These are phyloP conservation scores for Anomalospiza imberbis DNA, from an alignment of 2,797 vertebrate species.

Conservation along the genomic window DNA sequence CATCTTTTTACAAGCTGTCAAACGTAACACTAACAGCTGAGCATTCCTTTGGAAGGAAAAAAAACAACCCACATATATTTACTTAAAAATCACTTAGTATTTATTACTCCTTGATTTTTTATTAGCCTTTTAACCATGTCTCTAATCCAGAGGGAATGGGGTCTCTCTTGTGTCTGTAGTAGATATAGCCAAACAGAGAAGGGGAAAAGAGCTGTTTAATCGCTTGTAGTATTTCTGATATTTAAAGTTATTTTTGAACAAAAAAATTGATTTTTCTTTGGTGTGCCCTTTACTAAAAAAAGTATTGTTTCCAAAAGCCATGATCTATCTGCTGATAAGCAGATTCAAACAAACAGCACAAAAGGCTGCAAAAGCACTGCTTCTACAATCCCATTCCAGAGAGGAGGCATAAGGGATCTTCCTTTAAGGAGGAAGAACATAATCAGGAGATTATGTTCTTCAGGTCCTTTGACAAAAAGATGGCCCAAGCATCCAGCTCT, in stretches of 20 bases:
- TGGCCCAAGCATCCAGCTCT: background rate
- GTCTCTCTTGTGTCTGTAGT: slow-evolving; percentile 49
- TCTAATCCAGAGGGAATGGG: slow-evolving; percentile 61
- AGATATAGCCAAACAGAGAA: slow-evolving; percentile 17
- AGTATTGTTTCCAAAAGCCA: background rate
- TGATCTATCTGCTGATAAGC: background rate
- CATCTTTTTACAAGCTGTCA: slow-evolving; percentile 72
- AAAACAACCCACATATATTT: background rate
- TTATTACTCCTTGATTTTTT: slow-evolving; percentile 69
- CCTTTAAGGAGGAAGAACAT: background rate
- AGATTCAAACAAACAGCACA: background rate
- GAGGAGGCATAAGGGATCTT: background rate
- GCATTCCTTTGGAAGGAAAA: background rate
- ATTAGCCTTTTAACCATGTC: slow-evolving; percentile 69
- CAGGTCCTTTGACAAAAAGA: background rate
- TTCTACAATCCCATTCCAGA: background rate
- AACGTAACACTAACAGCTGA: slow-evolving; percentile 61
- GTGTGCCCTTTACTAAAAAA: background rate
- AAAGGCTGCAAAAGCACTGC: background rate
- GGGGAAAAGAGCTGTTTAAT: slow-evolving; percentile 8
- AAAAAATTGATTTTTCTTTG: background rate
- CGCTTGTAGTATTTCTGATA: background rate
- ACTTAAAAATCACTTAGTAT: slow-evolving; percentile 73
- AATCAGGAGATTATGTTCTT: background rate
- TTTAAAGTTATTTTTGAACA: slow-evolving; percentile 45